Conservation (phyloP, 2,797 vertebrate species). For the Poecilia picta region DNA sequence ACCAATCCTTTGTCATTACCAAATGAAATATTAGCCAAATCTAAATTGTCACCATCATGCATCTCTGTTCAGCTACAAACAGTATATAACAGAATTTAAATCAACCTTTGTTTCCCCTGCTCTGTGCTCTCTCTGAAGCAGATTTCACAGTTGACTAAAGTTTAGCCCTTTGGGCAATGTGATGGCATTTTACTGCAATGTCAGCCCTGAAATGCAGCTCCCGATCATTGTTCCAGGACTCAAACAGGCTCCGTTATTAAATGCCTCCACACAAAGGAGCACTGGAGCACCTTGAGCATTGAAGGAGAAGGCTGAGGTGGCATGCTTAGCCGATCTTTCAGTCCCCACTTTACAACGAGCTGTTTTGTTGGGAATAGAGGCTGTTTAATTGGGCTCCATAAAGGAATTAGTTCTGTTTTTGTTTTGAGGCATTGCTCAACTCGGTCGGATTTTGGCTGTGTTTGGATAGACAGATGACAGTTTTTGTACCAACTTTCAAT, state of each 20-base stretch:
- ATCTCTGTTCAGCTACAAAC: not conserved
- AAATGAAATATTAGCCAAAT: constrained; percentile 10
- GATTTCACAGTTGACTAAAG: constrained; percentile 70
- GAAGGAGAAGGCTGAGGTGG: constrained; percentile 48
- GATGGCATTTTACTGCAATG: constrained; percentile 71
- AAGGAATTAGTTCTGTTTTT: not conserved
- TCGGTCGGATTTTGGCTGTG: not conserved
- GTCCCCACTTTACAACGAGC: constrained; percentile 43
- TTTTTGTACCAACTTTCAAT: not conserved
- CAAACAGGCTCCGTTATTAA: constrained; percentile 71
- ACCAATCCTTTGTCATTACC: not conserved
- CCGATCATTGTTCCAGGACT: constrained; percentile 70
- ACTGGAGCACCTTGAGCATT: constrained; percentile 46
- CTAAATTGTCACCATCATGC: constrained; percentile 12
- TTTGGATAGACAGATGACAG: not conserved
- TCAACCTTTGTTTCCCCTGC: constrained; percentile 33
- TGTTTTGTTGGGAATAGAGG: constrained; percentile 25
- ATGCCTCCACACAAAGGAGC: constrained; percentile 54
- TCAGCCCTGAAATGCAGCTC: constrained; percentile 67
- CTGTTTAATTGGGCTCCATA: not conserved
- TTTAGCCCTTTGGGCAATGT: constrained; percentile 64
- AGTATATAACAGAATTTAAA: constrained; percentile 17
- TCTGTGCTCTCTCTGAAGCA: constrained; percentile 37
- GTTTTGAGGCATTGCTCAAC: not conserved
- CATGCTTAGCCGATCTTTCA: constrained; percentile 45